Base-by-base conservation (phyloP, 2,888 invertebrate species). In the Cataglyphis cursor region DNA sequence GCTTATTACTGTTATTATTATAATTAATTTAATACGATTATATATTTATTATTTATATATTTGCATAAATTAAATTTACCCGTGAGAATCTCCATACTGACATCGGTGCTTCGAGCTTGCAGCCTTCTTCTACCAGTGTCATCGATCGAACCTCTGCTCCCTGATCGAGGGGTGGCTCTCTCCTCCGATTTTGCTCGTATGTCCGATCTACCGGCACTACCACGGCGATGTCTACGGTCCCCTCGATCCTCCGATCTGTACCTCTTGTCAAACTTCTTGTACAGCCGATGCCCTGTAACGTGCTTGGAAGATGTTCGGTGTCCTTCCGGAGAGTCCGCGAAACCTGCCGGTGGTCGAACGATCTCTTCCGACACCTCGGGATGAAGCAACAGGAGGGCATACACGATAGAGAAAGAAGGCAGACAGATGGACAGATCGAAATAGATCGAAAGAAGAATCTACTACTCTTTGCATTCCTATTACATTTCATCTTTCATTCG, bases 331-430 rank as follows among this genome's bases (percentile, higher is more conserved):
- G 98, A 98, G 94, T 98, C 98, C 9, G 98, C 98, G 93, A 98
- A 98, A 62, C 98, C 98, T 21, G 98, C 98, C 1, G 98, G 98
- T 0, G 98, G 98, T 92, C 98, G 97, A 1, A 98, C 98, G 89
- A 98, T 98, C 92, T 97, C 97, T 84, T 95, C 95, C 59, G 95
- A 93, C 82, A 94, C 95, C 95, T 93, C 88, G 83, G 72, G 88
- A 62, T 89, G 83, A 88, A 89, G 86, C 81, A 87, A 90, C 85
- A 89, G 85, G 86, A 82, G 89, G 91, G 84, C 90, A 88, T 75
- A 88, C 85, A 88, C 88, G 90, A 88, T 88, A 89, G 89, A 89
- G 89, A 89, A 89, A 85, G 85, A 88, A 89, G 85, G 81, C 83
- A 88, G 88, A 88, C 57, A 89, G 87, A 87, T 48, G 66, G 76